Conservation (phyloP, 2,113 vertebrate species). For the Eulacestoma nigropectus region DNA sequence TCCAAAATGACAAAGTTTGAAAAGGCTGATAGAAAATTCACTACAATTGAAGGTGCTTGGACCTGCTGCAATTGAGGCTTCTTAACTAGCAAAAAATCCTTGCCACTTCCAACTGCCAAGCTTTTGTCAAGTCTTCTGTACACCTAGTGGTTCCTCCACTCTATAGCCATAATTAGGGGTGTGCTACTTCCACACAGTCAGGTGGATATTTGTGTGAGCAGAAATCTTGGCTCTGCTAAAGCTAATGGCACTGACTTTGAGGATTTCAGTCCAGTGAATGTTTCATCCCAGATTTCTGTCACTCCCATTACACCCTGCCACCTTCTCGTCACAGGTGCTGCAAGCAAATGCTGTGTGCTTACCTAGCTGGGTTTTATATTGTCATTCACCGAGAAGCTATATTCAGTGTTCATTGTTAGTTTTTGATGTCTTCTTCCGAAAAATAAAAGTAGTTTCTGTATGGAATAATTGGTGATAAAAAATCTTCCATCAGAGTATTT, state of each 20-base stretch:
- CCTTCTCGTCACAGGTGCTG: background rate
- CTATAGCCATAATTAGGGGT: background rate
- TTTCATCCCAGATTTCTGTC: background rate
- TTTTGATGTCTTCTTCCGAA: constrained; percentile 29
- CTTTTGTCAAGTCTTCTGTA: background rate
- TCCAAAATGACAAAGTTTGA: background rate
- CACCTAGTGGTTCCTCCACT: background rate
- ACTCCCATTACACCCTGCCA: background rate
- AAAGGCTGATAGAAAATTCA: background rate
- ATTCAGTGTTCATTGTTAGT: background rate
- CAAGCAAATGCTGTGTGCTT: background rate
- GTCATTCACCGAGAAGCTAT: background rate
- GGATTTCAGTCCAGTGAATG: background rate
- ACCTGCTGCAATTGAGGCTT: background rate
- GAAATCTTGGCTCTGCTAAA: background rate
- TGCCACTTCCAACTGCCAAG: background rate
- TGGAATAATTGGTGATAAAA: constrained; percentile 65
- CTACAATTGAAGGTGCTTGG: background rate
- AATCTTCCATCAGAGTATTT: constrained; percentile 54
- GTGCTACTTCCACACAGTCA: background rate
- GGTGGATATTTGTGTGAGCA: background rate
- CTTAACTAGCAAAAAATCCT: background rate
- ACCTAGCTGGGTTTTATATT: background rate
- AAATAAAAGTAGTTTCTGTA: constrained; percentile 25
- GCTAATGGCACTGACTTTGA: background rate